Conservation (phyloP, 1,140 invertebrate genomes). For the Coelopa frigida region DNA sequence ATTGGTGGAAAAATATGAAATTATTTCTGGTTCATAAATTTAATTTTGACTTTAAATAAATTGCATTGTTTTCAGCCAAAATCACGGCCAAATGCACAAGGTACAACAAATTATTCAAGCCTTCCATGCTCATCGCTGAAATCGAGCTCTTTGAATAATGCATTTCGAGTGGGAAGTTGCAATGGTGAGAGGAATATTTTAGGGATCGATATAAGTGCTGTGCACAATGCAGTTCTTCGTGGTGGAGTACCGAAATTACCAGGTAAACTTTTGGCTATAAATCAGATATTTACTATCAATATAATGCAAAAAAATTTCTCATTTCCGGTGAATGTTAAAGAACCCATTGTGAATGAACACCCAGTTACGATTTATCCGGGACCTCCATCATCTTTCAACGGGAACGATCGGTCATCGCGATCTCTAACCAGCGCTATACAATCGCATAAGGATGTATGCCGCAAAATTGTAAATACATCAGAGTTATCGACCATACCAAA, state of each 20-base stretch:
- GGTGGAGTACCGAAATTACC: slow-evolving; percentile 39
- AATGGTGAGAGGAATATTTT: slow-evolving; percentile 36
- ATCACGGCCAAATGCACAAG: slow-evolving; percentile 23
- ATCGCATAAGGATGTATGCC: too few relatives aligned
- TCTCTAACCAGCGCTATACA: too few relatives aligned
- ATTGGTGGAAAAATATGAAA: not conserved
- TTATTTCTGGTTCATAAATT: not conserved
- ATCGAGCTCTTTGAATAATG: too few relatives aligned
- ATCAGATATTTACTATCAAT: too few relatives aligned
- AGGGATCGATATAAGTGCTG: slow-evolving; percentile 43
- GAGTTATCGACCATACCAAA: too few relatives aligned
- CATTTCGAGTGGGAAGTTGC: slow-evolving; percentile 27
- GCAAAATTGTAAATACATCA: too few relatives aligned
- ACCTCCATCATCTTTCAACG: too few relatives aligned
- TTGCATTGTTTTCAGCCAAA: slow-evolving; percentile 27
- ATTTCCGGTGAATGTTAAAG: slow-evolving; percentile 13
- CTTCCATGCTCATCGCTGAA: slow-evolving; percentile 40
- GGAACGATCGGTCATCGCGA: slow-evolving; percentile 22
- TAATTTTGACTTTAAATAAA: not conserved
- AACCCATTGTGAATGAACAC: slow-evolving; percentile 50
- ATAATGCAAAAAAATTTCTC: too few relatives aligned
- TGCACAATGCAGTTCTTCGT: slow-evolving; percentile 41
- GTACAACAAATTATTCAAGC: slow-evolving; percentile 39
- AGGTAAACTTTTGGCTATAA: too few relatives aligned
- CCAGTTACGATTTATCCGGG: slow-evolving; percentile 56